Percentiles rank a stretch among this genome's conserved stretches.
phyloP scores from a whole-genome alignment of 2,113 vertebrate genomes.

The Lamprologus callipterus region DNA sequence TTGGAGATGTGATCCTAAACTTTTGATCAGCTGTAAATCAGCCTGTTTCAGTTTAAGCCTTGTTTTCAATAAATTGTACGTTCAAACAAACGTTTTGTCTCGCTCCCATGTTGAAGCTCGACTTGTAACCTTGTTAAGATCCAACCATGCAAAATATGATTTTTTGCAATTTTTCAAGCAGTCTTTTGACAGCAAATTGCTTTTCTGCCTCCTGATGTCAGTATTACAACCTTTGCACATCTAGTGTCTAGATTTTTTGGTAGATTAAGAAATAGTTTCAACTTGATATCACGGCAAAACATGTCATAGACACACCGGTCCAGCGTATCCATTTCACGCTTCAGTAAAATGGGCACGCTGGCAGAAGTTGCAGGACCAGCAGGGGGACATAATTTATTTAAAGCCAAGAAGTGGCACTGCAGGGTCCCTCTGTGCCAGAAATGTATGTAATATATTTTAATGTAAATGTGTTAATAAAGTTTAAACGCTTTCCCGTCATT shows the following conservation, averaged over 20 bases:
- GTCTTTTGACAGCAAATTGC: not conserved
- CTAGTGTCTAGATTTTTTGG: not conserved
- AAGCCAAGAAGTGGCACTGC: not conserved
- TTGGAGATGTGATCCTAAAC: not conserved
- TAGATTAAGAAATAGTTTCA: not conserved
- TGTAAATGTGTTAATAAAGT: not conserved
- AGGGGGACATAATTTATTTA: not conserved
- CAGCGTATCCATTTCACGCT: not conserved
- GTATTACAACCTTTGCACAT: not conserved
- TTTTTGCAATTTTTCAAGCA: not conserved
- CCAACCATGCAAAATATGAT: not conserved
- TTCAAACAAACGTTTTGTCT: not conserved
- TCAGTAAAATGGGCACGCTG: not conserved
- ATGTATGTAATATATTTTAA: not conserved
- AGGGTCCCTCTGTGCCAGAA: not conserved
- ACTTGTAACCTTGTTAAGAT: not conserved
- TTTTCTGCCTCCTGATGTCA: not conserved
- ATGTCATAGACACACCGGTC: not conserved
- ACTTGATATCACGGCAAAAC: not conserved
- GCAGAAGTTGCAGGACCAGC: not conserved
- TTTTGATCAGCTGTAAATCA: not conserved
- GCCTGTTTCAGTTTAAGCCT: not conserved
- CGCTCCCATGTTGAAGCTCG: not conserved
- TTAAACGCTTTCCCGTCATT: not conserved
- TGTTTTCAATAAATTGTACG: not conserved